Percentiles rank a stretch among this genome's conserved stretches.
These are phyloP conservation scores for Sebastes trivittatus DNA, from an alignment of 2,797 vertebrate species.

Conservation along the genomic window DNA sequence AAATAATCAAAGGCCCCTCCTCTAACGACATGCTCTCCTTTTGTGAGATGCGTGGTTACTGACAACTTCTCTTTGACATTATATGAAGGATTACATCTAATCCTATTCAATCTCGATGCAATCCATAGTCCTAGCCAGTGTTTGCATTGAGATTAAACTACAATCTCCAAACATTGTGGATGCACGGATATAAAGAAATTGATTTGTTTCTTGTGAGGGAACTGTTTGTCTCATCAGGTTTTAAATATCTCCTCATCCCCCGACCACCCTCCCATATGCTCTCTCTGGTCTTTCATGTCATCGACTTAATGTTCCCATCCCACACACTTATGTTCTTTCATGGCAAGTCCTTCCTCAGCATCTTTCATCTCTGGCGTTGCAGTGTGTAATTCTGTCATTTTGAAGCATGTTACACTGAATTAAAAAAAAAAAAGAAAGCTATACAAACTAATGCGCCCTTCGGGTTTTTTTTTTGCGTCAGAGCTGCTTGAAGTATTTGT, in stretches of 20 bases:
- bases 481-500: slow-evolving; percentile 63
- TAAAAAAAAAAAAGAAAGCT: slow-evolving; percentile 18
- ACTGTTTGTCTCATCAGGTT: slow-evolving; percentile 35
- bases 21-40: slow-evolving; percentile 17
- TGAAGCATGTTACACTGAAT: slow-evolving; percentile 47
- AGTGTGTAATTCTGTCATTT: slow-evolving; percentile 47
- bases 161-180: slow-evolving; percentile 47
- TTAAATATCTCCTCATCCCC: slow-evolving; percentile 33
- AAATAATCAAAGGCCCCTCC: slow-evolving; percentile 44
- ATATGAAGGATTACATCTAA: slow-evolving; percentile 73
- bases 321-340: slow-evolving; percentile 11
- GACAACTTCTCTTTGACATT: slow-evolving; percentile 56
- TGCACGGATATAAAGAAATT: slow-evolving; percentile 36
- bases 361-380: slow-evolving; percentile 33
- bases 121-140: slow-evolving; percentile 29
- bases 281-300: slow-evolving; percentile 41
- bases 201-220: slow-evolving; percentile 57
- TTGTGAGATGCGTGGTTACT: slow-evolving; percentile 26
- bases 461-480: slow-evolving; percentile 22
- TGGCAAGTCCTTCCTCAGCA: slow-evolving; percentile 5
- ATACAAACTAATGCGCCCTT: slow-evolving; percentile 32
- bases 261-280: slow-evolving; percentile 10
- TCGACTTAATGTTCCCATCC: slow-evolving; percentile 34
- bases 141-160: slow-evolving; percentile 64
- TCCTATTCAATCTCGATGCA: slow-evolving; percentile 51